Base-by-base conservation (phyloP, 2,113 vertebrate species). In the Natator depressus region DNA sequence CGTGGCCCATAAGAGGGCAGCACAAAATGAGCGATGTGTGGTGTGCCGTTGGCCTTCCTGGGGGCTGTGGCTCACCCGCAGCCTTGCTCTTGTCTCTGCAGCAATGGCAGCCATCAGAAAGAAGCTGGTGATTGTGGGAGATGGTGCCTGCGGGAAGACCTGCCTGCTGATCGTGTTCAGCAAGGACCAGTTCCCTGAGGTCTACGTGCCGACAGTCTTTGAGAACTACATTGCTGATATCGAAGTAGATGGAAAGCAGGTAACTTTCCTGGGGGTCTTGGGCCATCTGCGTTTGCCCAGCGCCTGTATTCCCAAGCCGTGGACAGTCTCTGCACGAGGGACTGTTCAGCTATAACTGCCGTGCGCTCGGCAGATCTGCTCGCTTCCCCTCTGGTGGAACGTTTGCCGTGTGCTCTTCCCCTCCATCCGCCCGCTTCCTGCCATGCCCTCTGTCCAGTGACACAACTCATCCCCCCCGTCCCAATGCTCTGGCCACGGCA, bases 191-290 rank as follows among this genome's bases (percentile, higher is more conserved):
- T 99, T 99, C 97, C 99, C 99, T 0, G 99, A 99, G 88, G 99
- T 99, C 91, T 99, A 99, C 0, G 99, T 99, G 59, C 99, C 99
- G 25, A 99, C 99, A 0, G 99, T 99, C 88, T 99, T 99, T 4
- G 99, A 99, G 98, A 99, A 99, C 98, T 99, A 99, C 98, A 99
- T 99, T 1, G 99, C 99, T 1, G 99, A 99, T 98, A 99, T 99
- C 24, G 99, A 99, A 98, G 99, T 99, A 24, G 99, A 99, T 2
- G 97, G 99, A 82, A 99, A 99, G 98, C 99, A 99, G 99, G 99
- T 99, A 88, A 90, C 97, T 97, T 79, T 46, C 54, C 47, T 62
- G 54, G 35, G 82, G 35, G 9, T 5, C 27, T 27, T 11, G 13
- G 27, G 75, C 46, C 17, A 4, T 19, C 27, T 62, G 65, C 8